Evolutionary conservation across 2,888 invertebrate species (phyloP).

Genomic region (Heliconius cydno): DNA sequence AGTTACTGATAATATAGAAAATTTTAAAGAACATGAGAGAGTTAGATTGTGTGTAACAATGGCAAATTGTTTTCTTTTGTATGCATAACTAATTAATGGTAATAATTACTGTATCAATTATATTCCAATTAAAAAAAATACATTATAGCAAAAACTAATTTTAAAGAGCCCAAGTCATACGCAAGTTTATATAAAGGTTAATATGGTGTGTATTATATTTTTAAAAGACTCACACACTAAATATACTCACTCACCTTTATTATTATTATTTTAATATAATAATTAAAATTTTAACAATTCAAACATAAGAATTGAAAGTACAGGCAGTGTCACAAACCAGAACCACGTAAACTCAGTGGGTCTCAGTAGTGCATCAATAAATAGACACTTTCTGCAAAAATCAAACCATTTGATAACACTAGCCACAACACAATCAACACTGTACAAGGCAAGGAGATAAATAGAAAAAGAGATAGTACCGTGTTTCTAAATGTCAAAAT

Average conservation of each 20-base stretch:
- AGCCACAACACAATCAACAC: conserved; percentile 26
- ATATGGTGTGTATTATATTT: not conserved
- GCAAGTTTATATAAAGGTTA: not conserved
- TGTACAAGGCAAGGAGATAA: conserved; percentile 17
- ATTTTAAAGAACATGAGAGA: not conserved
- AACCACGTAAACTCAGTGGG: conserved; percentile 11
- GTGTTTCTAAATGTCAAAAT: conserved; percentile 18
- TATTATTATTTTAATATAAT: not conserved
- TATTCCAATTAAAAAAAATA: not conserved
- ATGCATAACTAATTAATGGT: not conserved
- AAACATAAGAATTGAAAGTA: conserved; percentile 9
- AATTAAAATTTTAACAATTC: not conserved
- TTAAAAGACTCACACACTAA: not conserved
- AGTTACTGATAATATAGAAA: conserved; percentile 1
- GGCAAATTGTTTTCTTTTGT: not conserved
- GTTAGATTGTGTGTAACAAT: conserved; percentile 11
- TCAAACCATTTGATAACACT: conserved; percentile 23
- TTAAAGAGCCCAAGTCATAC: not conserved
- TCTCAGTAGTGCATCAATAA: conserved; percentile 4
- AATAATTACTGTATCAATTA: not conserved
- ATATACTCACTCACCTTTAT: conserved; percentile 15
- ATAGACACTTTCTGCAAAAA: conserved; percentile 23
- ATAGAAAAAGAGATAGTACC: not conserved
- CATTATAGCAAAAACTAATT: not conserved
- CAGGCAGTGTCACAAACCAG: conserved; percentile 15